These are phyloP conservation scores for Zygogramma bicolorata DNA, from an alignment of 2,888 invertebrate genomes.

Conservation along the genomic window DNA sequence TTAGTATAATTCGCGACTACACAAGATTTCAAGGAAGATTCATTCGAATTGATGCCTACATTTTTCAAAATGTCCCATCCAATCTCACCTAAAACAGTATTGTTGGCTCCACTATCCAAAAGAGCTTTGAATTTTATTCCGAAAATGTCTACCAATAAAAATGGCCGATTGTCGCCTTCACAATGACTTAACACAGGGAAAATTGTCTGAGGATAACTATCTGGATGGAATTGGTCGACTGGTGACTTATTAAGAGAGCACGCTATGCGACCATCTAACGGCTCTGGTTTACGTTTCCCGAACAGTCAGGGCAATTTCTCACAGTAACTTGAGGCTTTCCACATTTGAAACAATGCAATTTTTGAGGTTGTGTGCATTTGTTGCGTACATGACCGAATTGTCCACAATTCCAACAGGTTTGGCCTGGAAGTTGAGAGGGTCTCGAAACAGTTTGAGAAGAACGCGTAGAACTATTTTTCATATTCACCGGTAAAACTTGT, in stretches of 20 bases:
- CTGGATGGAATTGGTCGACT: background rate
- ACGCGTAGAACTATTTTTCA: background rate
- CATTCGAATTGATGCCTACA: background rate
- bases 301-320: conserved; percentile 1
- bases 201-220: background rate
- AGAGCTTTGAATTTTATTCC: conserved; percentile 17
- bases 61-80: conserved; percentile 24
- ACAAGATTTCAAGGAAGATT: background rate
- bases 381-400: background rate
- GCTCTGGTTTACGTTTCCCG: conserved; percentile 21
- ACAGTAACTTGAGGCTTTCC: conserved; percentile 17
- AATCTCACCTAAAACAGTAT: conserved; percentile 17
- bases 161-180: conserved; percentile 27
- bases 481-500: background rate
- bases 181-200: background rate
- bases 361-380: background rate
- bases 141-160: conserved; percentile 17
- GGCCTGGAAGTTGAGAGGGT: background rate
- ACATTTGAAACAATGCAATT: conserved; percentile 16
- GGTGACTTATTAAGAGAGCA: background rate
- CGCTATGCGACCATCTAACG: conserved; percentile 4
- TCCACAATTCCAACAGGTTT: conserved; percentile 17
- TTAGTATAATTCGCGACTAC: background rate
- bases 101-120: conserved; percentile 20
- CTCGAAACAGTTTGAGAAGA: background rate